Percentiles rank a stretch among this genome's conserved stretches.
Conservation (phyloP, 2,797 vertebrate species). For the Labeo calbasu region DNA sequence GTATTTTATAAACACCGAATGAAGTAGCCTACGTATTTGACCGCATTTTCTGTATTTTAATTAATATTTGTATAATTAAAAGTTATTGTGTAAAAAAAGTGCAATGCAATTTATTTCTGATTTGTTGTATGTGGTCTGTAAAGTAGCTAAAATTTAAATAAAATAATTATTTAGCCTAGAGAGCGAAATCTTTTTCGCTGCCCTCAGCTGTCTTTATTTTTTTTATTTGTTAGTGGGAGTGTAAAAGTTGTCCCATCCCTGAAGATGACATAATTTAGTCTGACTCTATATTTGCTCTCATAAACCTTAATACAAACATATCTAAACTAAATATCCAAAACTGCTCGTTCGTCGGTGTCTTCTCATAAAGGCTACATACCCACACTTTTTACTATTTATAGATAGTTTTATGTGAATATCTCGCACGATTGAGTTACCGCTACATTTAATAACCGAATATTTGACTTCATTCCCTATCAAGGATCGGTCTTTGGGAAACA, state of each 20-base stretch:
- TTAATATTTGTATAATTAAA: neutral
- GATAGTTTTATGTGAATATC: neutral
- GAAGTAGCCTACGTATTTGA: neutral
- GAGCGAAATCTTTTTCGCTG: too few relatives aligned
- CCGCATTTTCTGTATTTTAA: neutral
- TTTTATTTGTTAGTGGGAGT: neutral
- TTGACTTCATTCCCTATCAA: neutral
- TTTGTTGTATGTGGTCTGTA: neutral
- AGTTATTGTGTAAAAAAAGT: neutral
- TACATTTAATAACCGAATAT: neutral
- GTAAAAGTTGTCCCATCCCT: neutral
- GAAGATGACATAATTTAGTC: neutral
- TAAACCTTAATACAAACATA: neutral
- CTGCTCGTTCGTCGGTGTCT: neutral
- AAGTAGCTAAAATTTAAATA: neutral
- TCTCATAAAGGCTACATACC: neutral
- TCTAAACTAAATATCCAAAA: neutral
- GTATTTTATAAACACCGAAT: neutral
- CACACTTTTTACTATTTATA: neutral
- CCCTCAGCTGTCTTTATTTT: neutral
- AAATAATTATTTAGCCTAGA: neutral
- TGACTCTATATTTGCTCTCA: neutral
- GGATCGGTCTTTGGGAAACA: conserved; percentile 27
- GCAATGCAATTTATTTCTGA: neutral
- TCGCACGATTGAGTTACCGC: neutral